Percentiles rank a stretch among this genome's conserved stretches.
Evolutionary conservation across 2,888 invertebrate genomes (phyloP).

Genomic region (Agrotis ipsilon): DNA sequence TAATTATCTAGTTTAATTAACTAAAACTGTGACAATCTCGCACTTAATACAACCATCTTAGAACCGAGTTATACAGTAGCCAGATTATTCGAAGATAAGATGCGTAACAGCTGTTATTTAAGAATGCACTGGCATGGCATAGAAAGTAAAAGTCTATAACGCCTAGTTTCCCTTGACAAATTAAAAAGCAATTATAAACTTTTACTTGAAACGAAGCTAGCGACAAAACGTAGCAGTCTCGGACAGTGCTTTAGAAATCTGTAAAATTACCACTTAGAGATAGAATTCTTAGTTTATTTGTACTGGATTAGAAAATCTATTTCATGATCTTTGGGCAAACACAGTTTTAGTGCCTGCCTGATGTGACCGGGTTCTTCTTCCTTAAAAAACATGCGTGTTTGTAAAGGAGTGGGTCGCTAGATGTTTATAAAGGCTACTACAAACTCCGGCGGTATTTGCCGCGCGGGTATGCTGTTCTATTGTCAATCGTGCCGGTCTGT

Average conservation of each 20-base stretch:
- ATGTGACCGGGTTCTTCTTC: too few species aligned
- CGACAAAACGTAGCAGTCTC: conserved; percentile 25
- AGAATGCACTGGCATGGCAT: conserved; percentile 22
- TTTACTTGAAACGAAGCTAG: conserved; percentile 43
- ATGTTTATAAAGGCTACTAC: too few species aligned
- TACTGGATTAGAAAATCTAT: background rate
- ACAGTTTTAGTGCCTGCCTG: too few species aligned
- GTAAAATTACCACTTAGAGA: conserved; percentile 25
- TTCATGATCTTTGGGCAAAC: too few species aligned
- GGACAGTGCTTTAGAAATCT: conserved; percentile 27
- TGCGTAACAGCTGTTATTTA: conserved; percentile 4
- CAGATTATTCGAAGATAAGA: conserved; percentile 24
- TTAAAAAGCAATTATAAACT: conserved; percentile 55
- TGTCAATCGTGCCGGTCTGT: too few species aligned
- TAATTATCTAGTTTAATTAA: background rate
- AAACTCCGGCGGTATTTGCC: too few species aligned
- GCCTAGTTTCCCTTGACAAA: conserved; percentile 48
- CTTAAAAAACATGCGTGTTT: too few species aligned
- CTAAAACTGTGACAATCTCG: background rate
- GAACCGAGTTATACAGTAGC: background rate
- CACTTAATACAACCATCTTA: background rate
- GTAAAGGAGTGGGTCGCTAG: too few species aligned
- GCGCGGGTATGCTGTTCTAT: too few species aligned
- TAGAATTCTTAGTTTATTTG: conserved; percentile 15
- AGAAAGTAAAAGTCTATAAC: conserved; percentile 42